Conservation (phyloP, 2,113 vertebrate genomes). For the Phaethornis superciliosus region DNA sequence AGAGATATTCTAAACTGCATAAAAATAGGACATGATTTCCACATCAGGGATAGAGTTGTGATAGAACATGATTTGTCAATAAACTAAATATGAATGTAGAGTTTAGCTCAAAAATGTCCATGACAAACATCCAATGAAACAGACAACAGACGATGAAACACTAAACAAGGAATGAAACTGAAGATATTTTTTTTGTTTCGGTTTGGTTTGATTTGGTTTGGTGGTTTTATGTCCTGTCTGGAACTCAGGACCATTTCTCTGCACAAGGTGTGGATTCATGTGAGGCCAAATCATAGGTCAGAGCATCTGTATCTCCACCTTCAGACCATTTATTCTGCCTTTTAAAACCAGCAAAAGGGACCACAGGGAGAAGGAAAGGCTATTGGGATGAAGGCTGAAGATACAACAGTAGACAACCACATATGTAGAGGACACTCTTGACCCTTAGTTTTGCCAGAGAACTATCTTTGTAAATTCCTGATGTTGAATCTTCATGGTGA, state of each 20-base stretch:
- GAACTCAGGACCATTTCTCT: background rate
- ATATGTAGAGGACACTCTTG: background rate
- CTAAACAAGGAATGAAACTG: background rate
- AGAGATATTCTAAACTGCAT: background rate
- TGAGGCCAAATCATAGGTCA: background rate
- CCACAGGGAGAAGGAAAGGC: background rate
- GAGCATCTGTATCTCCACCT: background rate
- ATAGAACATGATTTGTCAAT: background rate
- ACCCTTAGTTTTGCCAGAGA: background rate
- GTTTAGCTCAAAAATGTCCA: background rate
- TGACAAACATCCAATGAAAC: background rate
- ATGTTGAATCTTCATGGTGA: background rate
- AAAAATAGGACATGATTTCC: background rate
- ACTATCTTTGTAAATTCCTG: background rate
- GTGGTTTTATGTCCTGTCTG: too few relatives aligned
- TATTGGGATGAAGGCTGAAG: background rate
- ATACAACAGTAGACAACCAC: background rate
- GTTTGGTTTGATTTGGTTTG: too few relatives aligned
- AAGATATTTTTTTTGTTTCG: too few relatives aligned
- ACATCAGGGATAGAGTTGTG: background rate
- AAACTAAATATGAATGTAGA: background rate
- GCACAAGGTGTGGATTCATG: background rate
- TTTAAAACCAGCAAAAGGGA: background rate
- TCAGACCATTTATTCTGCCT: background rate
- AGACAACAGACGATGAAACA: background rate